Evolutionary conservation across 1,140 invertebrate species (phyloP).

Genomic region (Glossosoma conforme): DNA sequence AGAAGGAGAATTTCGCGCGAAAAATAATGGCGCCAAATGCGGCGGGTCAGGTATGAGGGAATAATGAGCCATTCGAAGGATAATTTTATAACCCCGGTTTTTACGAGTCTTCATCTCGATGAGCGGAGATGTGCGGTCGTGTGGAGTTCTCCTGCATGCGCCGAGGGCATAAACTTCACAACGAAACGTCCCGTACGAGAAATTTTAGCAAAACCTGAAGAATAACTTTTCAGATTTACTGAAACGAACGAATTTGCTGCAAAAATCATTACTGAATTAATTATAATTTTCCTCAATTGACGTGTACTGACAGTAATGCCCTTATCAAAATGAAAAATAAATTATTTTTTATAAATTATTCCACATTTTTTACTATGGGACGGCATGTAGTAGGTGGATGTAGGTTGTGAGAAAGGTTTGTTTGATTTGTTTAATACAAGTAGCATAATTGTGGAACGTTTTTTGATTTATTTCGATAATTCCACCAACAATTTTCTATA

Average conservation of each 20-base stretch:
- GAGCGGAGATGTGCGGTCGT: constrained; percentile 2
- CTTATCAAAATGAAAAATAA: neutral
- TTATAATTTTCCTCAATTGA: neutral
- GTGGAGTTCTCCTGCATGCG: constrained; percentile 6
- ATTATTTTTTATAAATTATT: too few relatives aligned
- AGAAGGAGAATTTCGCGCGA: constrained; percentile 2
- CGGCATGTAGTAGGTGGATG: too few relatives aligned
- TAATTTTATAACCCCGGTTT: constrained; percentile 21
- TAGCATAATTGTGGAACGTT: too few relatives aligned
- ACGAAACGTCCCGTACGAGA: too few relatives aligned
- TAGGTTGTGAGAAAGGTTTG: too few relatives aligned
- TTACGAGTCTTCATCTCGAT: constrained; percentile 20
- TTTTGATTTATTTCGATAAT: too few relatives aligned
- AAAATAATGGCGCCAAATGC: neutral
- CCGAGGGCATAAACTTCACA: constrained; percentile 5
- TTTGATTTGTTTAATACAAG: too few relatives aligned
- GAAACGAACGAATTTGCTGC: neutral
- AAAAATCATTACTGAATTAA: neutral
- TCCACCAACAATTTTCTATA: too few relatives aligned
- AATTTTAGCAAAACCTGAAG: too few relatives aligned
- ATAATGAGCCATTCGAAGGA: constrained; percentile 21
- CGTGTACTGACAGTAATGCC: neutral
- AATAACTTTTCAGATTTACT: too few relatives aligned
- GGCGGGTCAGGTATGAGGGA: neutral
- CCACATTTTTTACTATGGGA: too few relatives aligned